phyloP scores from a whole-genome alignment of 1,140 invertebrate genomes.

The Pogonomyrmex barbatus region DNA sequence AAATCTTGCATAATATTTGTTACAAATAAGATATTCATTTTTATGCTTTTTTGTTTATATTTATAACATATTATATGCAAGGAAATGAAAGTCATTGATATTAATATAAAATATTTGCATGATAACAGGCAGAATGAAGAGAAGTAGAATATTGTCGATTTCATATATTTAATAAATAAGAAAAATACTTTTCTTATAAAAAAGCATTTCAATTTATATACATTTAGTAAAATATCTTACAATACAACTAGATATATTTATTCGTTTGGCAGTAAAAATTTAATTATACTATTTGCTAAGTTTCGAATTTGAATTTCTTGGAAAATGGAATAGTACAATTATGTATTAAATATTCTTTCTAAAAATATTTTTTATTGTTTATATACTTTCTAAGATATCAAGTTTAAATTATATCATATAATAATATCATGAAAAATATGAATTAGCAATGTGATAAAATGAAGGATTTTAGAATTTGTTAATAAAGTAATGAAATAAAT shows the following conservation, averaged over 20 bases:
- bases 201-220: conserved; percentile 66
- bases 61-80: not conserved
- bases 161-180: conserved; percentile 6
- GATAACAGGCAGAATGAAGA: not conserved
- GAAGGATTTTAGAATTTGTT: not conserved
- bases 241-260: conserved; percentile 48
- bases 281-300: conserved; percentile 28
- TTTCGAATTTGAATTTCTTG: not conserved
- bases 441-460: not conserved
- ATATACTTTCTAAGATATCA: not conserved
- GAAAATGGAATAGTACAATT: not conserved
- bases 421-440: conserved; percentile 21
- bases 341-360: not conserved
- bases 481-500: conserved; percentile 69
- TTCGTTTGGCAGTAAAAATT: conserved; percentile 56
- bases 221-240: conserved; percentile 32
- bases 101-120: not conserved
- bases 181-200: conserved; percentile 57
- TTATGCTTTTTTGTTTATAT: not conserved
- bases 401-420: not conserved
- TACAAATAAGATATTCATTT: not conserved
- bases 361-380: conserved; percentile 13
- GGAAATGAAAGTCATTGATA: not conserved
- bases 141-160: not conserved
- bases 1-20: not conserved